Conservation (phyloP, 92 coral and sea anemone species). For the Muricea muricata region DNA sequence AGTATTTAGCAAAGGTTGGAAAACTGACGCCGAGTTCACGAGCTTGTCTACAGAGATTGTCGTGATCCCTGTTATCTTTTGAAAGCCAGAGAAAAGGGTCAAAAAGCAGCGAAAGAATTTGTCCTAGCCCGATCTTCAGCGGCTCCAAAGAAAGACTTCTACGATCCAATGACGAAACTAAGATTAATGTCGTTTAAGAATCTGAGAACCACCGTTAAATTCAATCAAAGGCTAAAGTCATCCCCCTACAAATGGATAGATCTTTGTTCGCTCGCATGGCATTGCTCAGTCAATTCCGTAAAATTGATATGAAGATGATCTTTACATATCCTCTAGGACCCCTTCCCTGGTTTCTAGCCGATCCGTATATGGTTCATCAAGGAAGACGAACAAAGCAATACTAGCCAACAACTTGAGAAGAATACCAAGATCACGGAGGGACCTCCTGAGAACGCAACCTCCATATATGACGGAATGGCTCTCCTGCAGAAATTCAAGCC, state of each 20-base stretch:
- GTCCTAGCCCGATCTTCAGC: constrained; percentile 62
- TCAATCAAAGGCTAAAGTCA: constrained; percentile 47
- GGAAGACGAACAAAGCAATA: constrained; percentile 60
- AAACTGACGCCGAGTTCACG: constrained; percentile 54
- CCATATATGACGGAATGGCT: constrained; percentile 60
- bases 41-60: constrained; percentile 66
- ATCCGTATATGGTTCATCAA: constrained; percentile 66
- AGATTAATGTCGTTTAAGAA: constrained; percentile 71
- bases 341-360: constrained; percentile 67
- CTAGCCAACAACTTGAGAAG: constrained; percentile 60
- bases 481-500: constrained; percentile 32
- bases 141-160: constrained; percentile 43
- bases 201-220: constrained; percentile 62
- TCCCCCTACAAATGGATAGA: constrained; percentile 59
- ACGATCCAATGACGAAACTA: constrained; percentile 65
- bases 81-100: constrained; percentile 55
- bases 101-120: constrained; percentile 43
- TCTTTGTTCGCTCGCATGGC: constrained; percentile 70
- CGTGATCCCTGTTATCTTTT: constrained; percentile 65
- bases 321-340: constrained; percentile 75
- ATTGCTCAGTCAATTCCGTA: constrained; percentile 67
- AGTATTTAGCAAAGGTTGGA: constrained; percentile 70
- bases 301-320: constrained; percentile 60
- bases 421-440: constrained; percentile 28
- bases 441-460: constrained; percentile 52